Evolutionary conservation across 2,888 invertebrate genomes (phyloP).

Genomic region (Papilio gigon): DNA sequence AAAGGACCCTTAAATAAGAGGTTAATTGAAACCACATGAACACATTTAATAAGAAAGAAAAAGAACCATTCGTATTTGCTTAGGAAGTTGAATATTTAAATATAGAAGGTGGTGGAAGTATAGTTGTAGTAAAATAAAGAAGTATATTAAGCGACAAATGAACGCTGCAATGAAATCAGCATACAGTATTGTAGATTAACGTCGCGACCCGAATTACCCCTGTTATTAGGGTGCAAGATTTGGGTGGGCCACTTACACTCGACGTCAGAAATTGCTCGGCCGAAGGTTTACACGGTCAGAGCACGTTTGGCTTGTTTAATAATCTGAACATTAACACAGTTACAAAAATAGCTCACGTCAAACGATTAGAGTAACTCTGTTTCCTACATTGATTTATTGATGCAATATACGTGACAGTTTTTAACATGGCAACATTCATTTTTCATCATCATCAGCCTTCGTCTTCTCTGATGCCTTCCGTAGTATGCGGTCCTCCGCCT

Average conservation of each 20-base stretch:
- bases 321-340: slow-evolving; percentile 40
- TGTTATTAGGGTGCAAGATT: slow-evolving; percentile 43
- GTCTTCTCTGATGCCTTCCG: no score
- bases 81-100: no score
- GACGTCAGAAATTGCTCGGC: slow-evolving; percentile 37
- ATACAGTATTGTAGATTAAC: slow-evolving; percentile 30
- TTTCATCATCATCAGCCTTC: no score
- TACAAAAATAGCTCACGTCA: slow-evolving; percentile 32
- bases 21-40: no score
- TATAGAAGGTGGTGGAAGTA: no score
- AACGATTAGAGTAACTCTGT: slow-evolving; percentile 12
- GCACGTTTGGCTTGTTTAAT: slow-evolving; percentile 31
- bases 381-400: slow-evolving; percentile 18
- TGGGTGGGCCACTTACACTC: slow-evolving; percentile 40
- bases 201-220: slow-evolving; percentile 42
- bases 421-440: no score
- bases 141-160: slow-evolving; percentile 33
- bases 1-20: no score
- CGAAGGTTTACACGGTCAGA: slow-evolving; percentile 4
- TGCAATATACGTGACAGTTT: not conserved
- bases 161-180: slow-evolving; percentile 37
- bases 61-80: no score
- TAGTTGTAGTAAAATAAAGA: not conserved
- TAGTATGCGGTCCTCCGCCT: no score
- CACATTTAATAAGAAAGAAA: no score